Conservation (phyloP, 1,140 invertebrate species). For the Dermatophagoides farinae region DNA sequence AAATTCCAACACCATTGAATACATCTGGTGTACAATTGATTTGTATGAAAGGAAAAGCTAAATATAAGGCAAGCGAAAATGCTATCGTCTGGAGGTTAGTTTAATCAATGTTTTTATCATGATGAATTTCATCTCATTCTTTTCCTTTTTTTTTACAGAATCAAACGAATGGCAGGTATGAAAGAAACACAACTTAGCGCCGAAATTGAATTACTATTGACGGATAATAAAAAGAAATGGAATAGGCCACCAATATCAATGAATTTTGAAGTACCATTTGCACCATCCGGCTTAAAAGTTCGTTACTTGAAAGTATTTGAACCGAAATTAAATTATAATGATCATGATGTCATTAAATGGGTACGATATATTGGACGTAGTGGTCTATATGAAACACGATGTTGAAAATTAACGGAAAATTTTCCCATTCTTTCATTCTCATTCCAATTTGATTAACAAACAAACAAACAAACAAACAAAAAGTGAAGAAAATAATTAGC, state of each 20-base stretch:
- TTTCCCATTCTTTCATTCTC: no score
- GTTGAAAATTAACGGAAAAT: constrained; percentile 31
- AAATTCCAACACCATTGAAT: constrained; percentile 95
- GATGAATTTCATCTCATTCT: constrained; percentile 13
- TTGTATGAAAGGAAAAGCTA: constrained; percentile 97
- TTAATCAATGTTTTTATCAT: constrained; percentile 9
- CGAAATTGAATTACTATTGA: constrained; percentile 96
- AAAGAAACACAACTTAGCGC: constrained; percentile 98
- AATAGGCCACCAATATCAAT: constrained; percentile 99
- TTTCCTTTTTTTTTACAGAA: constrained; percentile 37
- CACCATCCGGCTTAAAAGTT: constrained; percentile 95
- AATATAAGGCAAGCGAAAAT: constrained; percentile 99
- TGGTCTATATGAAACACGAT: constrained; percentile 96
- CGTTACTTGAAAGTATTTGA: constrained; percentile 99
- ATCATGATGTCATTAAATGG: constrained; percentile 99
- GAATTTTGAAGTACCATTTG: constrained; percentile 92
- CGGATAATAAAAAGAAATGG: constrained; percentile 99
- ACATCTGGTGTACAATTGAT: constrained; percentile 97
- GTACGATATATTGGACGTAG: constrained; percentile 97
- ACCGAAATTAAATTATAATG: constrained; percentile 97
- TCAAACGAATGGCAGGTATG: constrained; percentile 99
- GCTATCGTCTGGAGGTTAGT: constrained; percentile 98
- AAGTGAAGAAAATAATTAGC: no score
- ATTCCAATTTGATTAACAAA: no score
- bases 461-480: no score